phyloP scores from a whole-genome alignment of 2,888 invertebrate genomes.

The Horisme vitalbata region DNA sequence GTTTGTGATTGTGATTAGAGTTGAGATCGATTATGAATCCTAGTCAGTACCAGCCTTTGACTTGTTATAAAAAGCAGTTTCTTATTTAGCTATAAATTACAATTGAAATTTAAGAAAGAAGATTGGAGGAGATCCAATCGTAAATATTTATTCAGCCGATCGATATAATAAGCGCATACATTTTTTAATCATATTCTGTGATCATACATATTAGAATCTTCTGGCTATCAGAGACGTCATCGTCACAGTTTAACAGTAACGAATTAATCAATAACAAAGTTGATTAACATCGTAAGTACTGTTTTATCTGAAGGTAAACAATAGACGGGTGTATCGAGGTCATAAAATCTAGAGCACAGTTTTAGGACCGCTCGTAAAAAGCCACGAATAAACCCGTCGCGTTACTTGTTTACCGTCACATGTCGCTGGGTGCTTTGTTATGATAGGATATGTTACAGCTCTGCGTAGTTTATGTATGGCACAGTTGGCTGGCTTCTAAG shows the following conservation, averaged over 20 bases:
- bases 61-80: too few relatives aligned
- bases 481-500: conserved; percentile 39
- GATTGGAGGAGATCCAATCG: neutral
- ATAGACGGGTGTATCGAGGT: conserved; percentile 15
- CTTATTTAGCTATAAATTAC: too few relatives aligned
- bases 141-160: neutral
- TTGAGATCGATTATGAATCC: too few relatives aligned
- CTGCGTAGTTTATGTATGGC: conserved; percentile 42
- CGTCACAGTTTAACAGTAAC: conserved; percentile 4
- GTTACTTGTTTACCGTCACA: conserved; percentile 44
- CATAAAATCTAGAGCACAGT: conserved; percentile 37
- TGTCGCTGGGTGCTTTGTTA: conserved; percentile 38
- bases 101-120: too few relatives aligned
- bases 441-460: conserved; percentile 38
- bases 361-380: conserved; percentile 45
- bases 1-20: too few relatives aligned
- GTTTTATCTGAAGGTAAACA: conserved; percentile 23
- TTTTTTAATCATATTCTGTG: too few relatives aligned
- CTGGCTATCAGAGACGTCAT: neutral
- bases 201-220: too few relatives aligned
- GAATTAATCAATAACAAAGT: conserved; percentile 23
- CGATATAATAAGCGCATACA: too few relatives aligned
- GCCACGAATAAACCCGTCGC: conserved; percentile 32
- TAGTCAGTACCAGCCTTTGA: too few relatives aligned
- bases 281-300: neutral